Evolutionary conservation across 30 jellyfish, hydroid and myxozoan species (phyloP), one percentile per base, ranked within the genome.

Genomic region (Mastigias papua): DNA sequence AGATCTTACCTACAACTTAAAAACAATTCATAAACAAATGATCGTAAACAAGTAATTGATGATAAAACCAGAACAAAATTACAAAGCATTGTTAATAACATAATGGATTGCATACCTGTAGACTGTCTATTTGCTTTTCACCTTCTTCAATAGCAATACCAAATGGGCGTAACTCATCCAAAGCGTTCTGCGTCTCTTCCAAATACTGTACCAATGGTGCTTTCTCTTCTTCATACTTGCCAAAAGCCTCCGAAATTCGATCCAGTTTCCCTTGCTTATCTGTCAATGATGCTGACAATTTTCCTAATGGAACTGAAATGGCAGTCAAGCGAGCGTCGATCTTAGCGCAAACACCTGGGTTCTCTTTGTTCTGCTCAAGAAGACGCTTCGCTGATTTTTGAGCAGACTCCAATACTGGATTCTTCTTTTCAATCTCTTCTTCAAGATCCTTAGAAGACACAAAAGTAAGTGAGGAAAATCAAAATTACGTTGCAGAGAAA

Each of bases 201-300:
- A 95, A 78, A 29, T 77, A 87, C 83, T 95, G 98, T 29, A 79
- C 98, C 80, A 95, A 54, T 23, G 98, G 98, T 75, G 61, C 69
- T 66, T 89, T 89, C 63, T 95, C 98, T 33, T 86, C 84, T 15
- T 90, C 95, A 62, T 89, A 95, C 32, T 90, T 86, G 20, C 86
- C 98, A 35, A 86, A 51, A n/a, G 97, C 97, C 54, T 90, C 80
- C 73, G 68, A 51, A 48, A 95, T 80, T 3, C 92, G 77, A 16
- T 78, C 91, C 81, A 95, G 89, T 69, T 81, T 87, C 79, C 89
- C 89, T 46, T 88, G 96, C 29, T 73, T 89, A 28, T 90, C 98
- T 21, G 90, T 97, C 29, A 95, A 58, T 19, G 91, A 78, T 54
- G 91, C 78, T 34, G 87, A 68, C 28, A 81, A 62, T 15, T 90